A percentile compares a stretch with the other conserved stretches of the same genome.
These are phyloP conservation scores for Enteromius paludinosus DNA, from an alignment of 2,797 vertebrate species.

Conservation along the genomic window DNA sequence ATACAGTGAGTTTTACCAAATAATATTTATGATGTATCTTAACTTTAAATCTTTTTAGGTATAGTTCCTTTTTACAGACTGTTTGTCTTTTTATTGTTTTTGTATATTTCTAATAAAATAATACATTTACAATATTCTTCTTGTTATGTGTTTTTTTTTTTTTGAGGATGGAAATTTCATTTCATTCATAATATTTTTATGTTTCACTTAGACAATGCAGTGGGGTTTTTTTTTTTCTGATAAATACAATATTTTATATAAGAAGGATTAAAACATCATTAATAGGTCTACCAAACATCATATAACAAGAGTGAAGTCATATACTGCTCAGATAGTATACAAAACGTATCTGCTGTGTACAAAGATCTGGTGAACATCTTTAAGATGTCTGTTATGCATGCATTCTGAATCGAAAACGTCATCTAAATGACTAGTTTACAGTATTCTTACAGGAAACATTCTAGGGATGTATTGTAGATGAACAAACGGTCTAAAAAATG, in stretches of 20 bases:
- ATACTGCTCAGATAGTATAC: background rate
- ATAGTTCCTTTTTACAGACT: background rate
- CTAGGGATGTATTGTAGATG: too few species aligned
- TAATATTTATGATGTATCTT: background rate
- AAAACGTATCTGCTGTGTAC: background rate
- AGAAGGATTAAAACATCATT: background rate
- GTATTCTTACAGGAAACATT: too few species aligned
- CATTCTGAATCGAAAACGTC: background rate
- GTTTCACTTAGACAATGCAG: background rate
- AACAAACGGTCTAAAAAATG: too few species aligned
- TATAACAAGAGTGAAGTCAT: background rate
- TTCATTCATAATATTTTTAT: background rate
- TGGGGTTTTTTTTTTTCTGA: background rate
- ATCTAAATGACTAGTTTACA: too few species aligned
- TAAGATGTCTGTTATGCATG: background rate
- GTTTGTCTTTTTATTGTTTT: constrained; percentile 20
- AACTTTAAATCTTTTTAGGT: background rate
- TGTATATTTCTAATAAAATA: constrained; percentile 63
- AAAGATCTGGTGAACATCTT: background rate
- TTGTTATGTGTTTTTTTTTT: constrained; percentile 7
- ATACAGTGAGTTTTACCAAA: background rate
- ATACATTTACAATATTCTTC: constrained; percentile 25
- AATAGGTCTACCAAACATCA: background rate
- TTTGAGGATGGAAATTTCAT: background rate
- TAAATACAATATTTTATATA: background rate